Evolutionary conservation across 2,113 vertebrate species (phyloP).

Genomic region (Grus americana): DNA sequence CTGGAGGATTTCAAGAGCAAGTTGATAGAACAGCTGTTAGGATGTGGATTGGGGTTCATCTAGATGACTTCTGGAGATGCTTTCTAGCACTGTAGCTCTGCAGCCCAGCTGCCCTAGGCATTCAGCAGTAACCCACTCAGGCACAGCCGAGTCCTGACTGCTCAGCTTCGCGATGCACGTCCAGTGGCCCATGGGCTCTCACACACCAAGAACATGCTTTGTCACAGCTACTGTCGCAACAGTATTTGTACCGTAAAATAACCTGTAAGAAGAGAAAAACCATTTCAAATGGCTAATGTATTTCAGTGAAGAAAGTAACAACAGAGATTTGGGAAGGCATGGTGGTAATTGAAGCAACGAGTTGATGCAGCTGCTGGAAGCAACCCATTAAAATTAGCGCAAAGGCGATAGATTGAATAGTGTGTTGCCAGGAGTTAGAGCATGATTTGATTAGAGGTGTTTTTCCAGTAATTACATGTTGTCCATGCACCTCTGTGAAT

Average conservation of each 20-base stretch:
- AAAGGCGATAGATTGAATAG: background rate
- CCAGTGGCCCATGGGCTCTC: background rate
- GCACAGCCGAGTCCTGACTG: background rate
- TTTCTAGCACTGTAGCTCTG: background rate
- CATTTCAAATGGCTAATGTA: background rate
- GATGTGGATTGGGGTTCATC: background rate
- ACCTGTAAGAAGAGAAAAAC: background rate
- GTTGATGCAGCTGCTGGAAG: background rate
- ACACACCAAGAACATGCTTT: background rate
- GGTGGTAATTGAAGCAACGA: background rate
- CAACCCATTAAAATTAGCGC: background rate
- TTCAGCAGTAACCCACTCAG: background rate
- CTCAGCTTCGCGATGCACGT: fast-evolving
- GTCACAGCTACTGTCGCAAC: background rate
- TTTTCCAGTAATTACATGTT: background rate
- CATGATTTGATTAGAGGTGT: background rate
- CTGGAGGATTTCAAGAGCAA: background rate
- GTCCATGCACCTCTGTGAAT: background rate
- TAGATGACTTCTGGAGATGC: background rate
- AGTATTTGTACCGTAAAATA: background rate
- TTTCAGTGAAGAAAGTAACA: background rate
- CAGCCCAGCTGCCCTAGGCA: background rate
- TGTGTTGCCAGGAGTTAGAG: background rate
- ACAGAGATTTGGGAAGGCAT: background rate
- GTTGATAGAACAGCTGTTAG: background rate